A percentile compares a stretch with the other conserved stretches of the same genome.
These are phyloP conservation scores for Thereva nobilitata DNA, from an alignment of 2,888 invertebrate genomes.

Conservation along the genomic window DNA sequence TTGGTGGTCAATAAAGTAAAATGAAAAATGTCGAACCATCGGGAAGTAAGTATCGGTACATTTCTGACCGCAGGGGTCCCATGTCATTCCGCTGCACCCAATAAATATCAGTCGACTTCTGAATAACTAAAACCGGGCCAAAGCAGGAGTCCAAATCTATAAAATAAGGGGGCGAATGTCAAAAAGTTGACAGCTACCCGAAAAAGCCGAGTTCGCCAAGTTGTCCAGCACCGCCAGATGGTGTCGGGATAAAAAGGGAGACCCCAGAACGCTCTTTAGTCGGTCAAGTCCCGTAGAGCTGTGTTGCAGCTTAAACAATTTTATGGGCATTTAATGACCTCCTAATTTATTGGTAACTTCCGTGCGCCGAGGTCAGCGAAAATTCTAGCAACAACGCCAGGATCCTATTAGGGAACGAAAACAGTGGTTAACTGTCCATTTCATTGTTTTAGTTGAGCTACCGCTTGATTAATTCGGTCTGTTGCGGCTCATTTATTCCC, in stretches of 20 bases:
- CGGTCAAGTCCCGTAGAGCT: neutral
- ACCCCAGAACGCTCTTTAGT: slow-evolving; percentile 15
- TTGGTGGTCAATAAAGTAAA: slow-evolving; percentile 36
- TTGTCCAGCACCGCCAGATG: slow-evolving; percentile 19
- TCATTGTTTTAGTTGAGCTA: too few species aligned
- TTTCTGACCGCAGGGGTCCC: slow-evolving; percentile 30
- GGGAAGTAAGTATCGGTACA: slow-evolving; percentile 12
- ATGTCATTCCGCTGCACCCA: slow-evolving; percentile 31
- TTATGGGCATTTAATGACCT: slow-evolving; percentile 27
- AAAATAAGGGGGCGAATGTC: neutral
- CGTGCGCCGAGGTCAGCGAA: slow-evolving; percentile 12
- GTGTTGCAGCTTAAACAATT: neutral
- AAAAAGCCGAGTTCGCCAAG: slow-evolving; percentile 2
- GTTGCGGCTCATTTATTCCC: too few species aligned
- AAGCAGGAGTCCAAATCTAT: neutral
- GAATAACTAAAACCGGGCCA: slow-evolving; percentile 12
- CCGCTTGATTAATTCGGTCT: too few species aligned
- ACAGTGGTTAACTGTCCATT: too few species aligned
- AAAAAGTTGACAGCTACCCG: slow-evolving; percentile 12
- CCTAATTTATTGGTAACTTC: slow-evolving; percentile 26
- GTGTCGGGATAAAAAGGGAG: slow-evolving; percentile 24
- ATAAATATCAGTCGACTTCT: slow-evolving; percentile 20
- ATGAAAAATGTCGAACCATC: slow-evolving; percentile 37
- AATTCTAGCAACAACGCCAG: too few species aligned
- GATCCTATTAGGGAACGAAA: too few species aligned